A percentile compares a stretch with the other conserved stretches of the same genome.
Conservation (phyloP, 2,888 invertebrate genomes). For the Rhabditoides inermis region DNA sequence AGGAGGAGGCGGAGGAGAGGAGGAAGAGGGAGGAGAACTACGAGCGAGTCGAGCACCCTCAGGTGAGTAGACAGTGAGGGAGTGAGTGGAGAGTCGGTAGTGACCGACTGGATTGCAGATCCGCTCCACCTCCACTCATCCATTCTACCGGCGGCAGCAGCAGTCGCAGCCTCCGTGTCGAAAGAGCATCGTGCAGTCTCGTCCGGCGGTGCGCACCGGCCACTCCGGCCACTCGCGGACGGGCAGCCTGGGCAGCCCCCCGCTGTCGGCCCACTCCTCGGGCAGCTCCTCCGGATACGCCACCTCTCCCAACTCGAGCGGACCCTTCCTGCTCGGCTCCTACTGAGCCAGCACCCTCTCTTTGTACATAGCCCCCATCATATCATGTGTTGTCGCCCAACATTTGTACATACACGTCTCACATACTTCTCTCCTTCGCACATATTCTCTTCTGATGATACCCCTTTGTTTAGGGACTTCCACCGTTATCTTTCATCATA, state of each 20-base stretch:
- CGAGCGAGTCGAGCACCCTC: slow-evolving; percentile 1
- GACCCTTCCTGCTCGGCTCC: slow-evolving; percentile 1
- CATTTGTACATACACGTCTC: too few species aligned
- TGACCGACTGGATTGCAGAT: not conserved
- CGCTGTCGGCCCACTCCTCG: not conserved
- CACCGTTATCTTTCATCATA: too few species aligned
- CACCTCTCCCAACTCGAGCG: not conserved
- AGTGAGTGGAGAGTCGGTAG: too few species aligned
- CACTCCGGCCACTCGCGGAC: not conserved
- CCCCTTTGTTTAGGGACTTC: too few species aligned
- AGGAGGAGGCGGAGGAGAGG: not conserved
- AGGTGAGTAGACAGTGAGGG: slow-evolving; percentile 1
- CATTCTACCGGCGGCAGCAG: not conserved
- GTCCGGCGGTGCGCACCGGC: too few species aligned
- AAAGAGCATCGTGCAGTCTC: too few species aligned
- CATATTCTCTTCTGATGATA: too few species aligned
- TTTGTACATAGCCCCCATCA: too few species aligned
- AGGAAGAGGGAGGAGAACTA: not conserved
- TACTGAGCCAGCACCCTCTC: too few species aligned
- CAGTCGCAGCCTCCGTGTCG: not conserved
- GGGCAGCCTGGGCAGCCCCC: not conserved
- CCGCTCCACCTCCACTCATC: not conserved
- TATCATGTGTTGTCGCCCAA: too few species aligned
- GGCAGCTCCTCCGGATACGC: slow-evolving; percentile 8
- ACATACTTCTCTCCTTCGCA: too few species aligned